Evolutionary conservation across 2,888 invertebrate species (phyloP), one percentile per base, ranked within the genome.

Genomic region (Hofmannophila pseudospretella): DNA sequence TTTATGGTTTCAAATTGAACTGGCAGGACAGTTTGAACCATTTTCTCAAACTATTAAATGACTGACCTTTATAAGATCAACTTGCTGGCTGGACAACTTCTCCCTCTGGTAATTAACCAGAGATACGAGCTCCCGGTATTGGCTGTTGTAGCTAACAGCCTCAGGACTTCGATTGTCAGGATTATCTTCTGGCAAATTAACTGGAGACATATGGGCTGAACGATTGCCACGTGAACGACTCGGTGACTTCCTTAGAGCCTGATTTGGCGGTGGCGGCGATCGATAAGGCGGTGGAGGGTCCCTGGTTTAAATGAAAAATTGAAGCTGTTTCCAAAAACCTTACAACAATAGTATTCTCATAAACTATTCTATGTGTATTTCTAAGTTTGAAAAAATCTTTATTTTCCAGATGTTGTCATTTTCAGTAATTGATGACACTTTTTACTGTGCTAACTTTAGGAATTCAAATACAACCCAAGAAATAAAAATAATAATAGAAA

Each of bases 21-120:
- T n/a, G n/a, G n/a, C n/a, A n/a, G n/a, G n/a, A n/a, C n/a, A n/a
- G n/a, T n/a, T n/a, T n/a, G n/a, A n/a, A n/a, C 5, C 16, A 16
- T 16, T 16, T 4, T 16, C 16, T 16, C 5, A 4, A 16, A 39
- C 11, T n/a, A 22, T 14, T n/a, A 22, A 22, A 22, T 23, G 30
- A 41, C 11, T 27, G 3, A 95, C 96, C 89, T 96, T 96, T 40
- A 94, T 95, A 54, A 97, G 89, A 88, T 97, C 96, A 54, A 94
- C 93, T 78, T 97, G 96, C 67, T 97, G 97, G 55, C 91, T 91
- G 36, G 93, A 93, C 41, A 98, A 89, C 70, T 96, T 96, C 65
- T 97, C 97, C 44, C 96, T 89, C 77, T 97, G 97, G 70, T 93
- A 94, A 81, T 96, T 96, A 40, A 97, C 96, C 55, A 97, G 88